A percentile compares a stretch with the other conserved stretches of the same genome.
Conservation (phyloP, 2,888 invertebrate genomes). For the Drosophila nr. perissopoda region DNA sequence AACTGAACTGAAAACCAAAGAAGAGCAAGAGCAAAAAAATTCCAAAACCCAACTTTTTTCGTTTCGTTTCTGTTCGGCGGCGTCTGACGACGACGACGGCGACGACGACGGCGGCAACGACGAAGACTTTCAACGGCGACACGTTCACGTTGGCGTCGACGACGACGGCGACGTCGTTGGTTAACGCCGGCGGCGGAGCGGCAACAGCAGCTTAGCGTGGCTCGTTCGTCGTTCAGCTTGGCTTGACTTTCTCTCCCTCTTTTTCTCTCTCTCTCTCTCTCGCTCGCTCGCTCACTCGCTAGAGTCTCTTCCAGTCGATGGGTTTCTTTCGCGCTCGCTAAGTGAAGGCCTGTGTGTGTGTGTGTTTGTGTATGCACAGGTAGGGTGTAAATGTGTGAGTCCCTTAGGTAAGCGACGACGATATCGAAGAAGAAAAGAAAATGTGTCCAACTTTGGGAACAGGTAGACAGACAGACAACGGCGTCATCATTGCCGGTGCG, state of each 20-base stretch:
- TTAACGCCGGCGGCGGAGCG: constrained; percentile 80
- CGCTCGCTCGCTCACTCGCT: constrained; percentile 15
- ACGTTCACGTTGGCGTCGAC: constrained; percentile 45
- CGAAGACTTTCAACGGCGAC: constrained; percentile 68
- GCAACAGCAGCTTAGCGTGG: constrained; percentile 80
- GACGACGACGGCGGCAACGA: constrained; percentile 34
- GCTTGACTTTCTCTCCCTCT: constrained; percentile 69
- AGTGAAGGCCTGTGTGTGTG: neutral
- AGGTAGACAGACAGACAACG: constrained; percentile 66
- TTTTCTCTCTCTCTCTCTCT: neutral
- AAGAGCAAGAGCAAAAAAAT: constrained; percentile 83
- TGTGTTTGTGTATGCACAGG: constrained; percentile 46
- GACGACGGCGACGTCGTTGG: constrained; percentile 53
- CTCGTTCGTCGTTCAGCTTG: constrained; percentile 81
- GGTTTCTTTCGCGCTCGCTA: constrained; percentile 17
- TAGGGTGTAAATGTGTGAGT: constrained; percentile 59
- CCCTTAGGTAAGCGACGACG: constrained; percentile 72
- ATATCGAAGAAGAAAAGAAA: constrained; percentile 69
- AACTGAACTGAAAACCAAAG: constrained; percentile 84
- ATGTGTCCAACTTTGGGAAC: constrained; percentile 78
- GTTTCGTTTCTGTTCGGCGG: constrained; percentile 59
- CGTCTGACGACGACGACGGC: constrained; percentile 30
- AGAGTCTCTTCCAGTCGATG: constrained; percentile 27
- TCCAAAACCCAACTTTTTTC: constrained; percentile 82
- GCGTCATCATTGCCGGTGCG: constrained; percentile 56